Percentiles rank a stretch among this genome's conserved stretches.
Conservation (phyloP, 2,113 vertebrate species). For the Pachypanchax playfairii region DNA sequence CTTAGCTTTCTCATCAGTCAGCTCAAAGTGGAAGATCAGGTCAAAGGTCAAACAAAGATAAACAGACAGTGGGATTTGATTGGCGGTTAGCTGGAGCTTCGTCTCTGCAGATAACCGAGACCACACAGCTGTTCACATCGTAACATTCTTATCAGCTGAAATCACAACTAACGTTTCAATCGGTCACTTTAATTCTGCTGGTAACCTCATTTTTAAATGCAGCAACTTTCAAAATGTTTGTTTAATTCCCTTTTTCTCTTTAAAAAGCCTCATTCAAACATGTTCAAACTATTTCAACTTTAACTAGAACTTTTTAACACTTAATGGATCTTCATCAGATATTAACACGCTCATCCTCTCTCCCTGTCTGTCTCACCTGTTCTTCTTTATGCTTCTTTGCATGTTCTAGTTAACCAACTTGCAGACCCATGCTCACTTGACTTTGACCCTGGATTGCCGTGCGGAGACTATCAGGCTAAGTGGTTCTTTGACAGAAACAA, state of each 20-base stretch:
- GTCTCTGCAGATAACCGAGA: background rate
- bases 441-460: conserved; percentile 84
- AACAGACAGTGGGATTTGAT: no score
- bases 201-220: conserved; percentile 16
- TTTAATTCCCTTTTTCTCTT: conserved; percentile 1
- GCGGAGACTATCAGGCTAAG: conserved; percentile 87
- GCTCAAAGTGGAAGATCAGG: no score
- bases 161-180: conserved; percentile 34
- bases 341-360: conserved; percentile 42
- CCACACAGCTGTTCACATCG: background rate
- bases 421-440: conserved; percentile 87
- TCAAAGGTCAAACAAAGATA: no score
- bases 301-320: no score
- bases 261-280: no score
- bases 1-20: no score
- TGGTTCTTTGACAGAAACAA: conserved; percentile 88
- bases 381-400: conserved; percentile 49
- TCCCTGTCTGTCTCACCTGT: conserved; percentile 52
- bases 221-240: background rate
- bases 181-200: conserved; percentile 26
- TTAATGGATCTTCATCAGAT: conserved; percentile 24
- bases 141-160: background rate
- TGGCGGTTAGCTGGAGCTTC: no score
- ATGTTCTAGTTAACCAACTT: conserved; percentile 75
- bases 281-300: no score